Conservation (phyloP, 2,113 vertebrate genomes). For the Erpornis zantholeuca region DNA sequence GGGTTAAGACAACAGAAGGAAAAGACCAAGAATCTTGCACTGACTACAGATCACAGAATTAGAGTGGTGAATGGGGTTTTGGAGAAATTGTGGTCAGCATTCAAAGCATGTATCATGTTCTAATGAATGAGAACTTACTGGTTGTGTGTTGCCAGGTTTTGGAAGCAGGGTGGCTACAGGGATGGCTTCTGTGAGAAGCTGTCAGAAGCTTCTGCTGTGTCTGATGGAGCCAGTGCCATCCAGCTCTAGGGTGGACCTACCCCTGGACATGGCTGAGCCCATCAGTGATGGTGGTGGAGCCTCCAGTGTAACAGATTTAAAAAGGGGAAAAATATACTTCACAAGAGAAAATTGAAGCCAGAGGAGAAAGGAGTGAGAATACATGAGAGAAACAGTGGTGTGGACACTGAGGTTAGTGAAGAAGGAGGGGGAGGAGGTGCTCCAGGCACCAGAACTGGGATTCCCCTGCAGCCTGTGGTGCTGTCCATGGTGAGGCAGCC, state of each 20-base stretch:
- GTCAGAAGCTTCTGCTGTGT: background rate
- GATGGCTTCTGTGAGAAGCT: too few relatives aligned
- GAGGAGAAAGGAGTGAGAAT: background rate
- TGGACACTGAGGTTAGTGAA: background rate
- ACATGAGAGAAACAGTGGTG: fast-evolving
- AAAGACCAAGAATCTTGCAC: background rate
- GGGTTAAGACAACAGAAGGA: background rate
- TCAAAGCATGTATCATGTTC: fast-evolving
- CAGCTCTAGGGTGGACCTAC: background rate
- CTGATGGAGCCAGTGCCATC: background rate
- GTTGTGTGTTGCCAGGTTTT: background rate
- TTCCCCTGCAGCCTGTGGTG: background rate
- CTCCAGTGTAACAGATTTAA: fast-evolving
- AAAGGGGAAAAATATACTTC: background rate
- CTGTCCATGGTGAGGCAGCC: background rate
- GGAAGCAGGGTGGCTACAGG: background rate
- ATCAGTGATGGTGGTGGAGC: fast-evolving
- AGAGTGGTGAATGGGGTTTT: background rate
- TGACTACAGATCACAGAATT: background rate
- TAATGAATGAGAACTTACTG: background rate
- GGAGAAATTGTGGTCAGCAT: background rate
- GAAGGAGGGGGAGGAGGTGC: background rate
- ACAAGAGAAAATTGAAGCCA: background rate
- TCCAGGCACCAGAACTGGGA: fast-evolving
- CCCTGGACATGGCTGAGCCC: background rate